phyloP scores from a whole-genome alignment of 2,113 vertebrate genomes.

The Carlito syrichta region DNA sequence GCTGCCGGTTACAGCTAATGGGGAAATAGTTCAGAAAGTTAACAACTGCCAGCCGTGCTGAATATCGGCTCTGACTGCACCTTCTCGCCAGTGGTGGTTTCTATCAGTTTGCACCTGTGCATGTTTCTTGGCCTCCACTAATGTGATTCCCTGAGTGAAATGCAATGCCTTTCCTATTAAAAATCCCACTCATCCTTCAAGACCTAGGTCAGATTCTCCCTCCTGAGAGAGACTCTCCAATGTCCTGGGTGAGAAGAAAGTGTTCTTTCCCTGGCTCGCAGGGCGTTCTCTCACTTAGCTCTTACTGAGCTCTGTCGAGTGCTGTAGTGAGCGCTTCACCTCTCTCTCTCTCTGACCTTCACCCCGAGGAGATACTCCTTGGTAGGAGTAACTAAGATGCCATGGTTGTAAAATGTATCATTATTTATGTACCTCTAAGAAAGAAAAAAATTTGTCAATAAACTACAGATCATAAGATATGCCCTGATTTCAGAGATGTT shows the following conservation, averaged over 20 bases:
- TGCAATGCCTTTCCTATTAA: not conserved
- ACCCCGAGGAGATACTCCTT: too few species aligned
- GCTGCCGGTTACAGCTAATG: not conserved
- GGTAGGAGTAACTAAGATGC: not conserved
- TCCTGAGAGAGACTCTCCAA: not conserved
- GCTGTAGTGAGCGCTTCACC: too few species aligned
- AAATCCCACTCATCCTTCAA: not conserved
- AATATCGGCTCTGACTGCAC: not conserved
- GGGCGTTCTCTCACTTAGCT: not conserved
- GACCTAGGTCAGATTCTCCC: not conserved
- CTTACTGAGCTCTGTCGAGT: too few species aligned
- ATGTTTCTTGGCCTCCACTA: not conserved
- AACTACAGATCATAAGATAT: not conserved
- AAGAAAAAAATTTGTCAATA: not conserved
- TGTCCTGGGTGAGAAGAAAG: not conserved
- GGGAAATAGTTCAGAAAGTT: not conserved
- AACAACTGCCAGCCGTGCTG: not conserved
- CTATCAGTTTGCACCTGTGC: not conserved
- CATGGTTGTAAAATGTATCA: not conserved
- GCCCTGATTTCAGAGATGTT: not conserved
- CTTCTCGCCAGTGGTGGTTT: not conserved
- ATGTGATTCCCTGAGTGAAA: not conserved
- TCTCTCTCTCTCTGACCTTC: not conserved
- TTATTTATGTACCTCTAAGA: not conserved
- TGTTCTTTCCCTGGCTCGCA: not conserved